phyloP scores from a whole-genome alignment of 1,140 invertebrate species.

The Lasioglossum albipes region DNA sequence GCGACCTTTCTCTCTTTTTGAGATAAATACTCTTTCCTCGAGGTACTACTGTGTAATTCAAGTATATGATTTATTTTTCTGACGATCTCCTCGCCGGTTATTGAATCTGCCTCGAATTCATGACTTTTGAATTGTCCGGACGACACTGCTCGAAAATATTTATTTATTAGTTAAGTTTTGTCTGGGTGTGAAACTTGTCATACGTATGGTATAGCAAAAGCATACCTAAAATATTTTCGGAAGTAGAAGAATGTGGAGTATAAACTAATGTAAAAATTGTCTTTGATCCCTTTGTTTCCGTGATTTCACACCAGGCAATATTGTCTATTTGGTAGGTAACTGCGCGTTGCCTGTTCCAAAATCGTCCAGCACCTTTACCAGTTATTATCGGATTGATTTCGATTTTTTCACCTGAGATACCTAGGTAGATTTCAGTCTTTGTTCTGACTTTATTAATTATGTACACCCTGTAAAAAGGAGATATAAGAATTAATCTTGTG shows the following conservation, averaged over 20 bases:
- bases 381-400: slow-evolving; percentile 92
- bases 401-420: slow-evolving; percentile 93
- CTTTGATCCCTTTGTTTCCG: slow-evolving; percentile 84
- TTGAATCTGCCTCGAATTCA: slow-evolving; percentile 91
- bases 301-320: slow-evolving; percentile 91
- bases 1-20: slow-evolving; percentile 83
- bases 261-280: slow-evolving; percentile 85
- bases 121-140: slow-evolving; percentile 87
- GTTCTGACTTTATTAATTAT: slow-evolving; percentile 89
- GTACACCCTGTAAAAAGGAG: slow-evolving; percentile 81
- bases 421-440: slow-evolving; percentile 91
- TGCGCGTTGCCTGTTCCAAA: slow-evolving; percentile 86
- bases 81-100: slow-evolving; percentile 89
- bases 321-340: slow-evolving; percentile 91
- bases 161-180: background rate
- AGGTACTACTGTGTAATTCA: slow-evolving; percentile 88
- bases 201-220: background rate
- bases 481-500: background rate
- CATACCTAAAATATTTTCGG: slow-evolving; percentile 73
- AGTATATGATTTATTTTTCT: slow-evolving; percentile 93
- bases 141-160: slow-evolving; percentile 68
- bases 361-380: slow-evolving; percentile 85
- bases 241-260: slow-evolving; percentile 71
- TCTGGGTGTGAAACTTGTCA: slow-evolving; percentile 11
- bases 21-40: slow-evolving; percentile 88